Evolutionary conservation across 2,888 invertebrate species (phyloP).

Genomic region (Microctonus hyperodae): DNA sequence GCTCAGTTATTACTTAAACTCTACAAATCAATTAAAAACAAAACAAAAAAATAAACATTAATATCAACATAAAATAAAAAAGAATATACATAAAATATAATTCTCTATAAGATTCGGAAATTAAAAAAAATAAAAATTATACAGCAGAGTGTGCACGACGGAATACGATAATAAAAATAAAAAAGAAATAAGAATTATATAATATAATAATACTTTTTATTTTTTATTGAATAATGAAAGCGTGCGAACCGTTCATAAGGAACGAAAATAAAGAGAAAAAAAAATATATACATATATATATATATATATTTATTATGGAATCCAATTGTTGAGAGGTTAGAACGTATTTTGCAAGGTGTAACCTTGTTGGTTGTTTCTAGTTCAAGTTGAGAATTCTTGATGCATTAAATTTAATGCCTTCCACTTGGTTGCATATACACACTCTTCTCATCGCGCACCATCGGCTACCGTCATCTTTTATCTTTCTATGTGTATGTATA

Average conservation of each 20-base stretch:
- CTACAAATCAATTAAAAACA: too few species aligned
- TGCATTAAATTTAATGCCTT: constrained; percentile 35
- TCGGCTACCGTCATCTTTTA: constrained; percentile 16
- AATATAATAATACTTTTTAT: neutral
- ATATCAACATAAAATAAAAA: neutral
- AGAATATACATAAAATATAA: too few species aligned
- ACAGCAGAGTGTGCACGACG: too few species aligned
- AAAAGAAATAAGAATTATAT: too few species aligned
- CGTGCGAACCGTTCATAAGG: neutral
- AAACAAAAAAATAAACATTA: neutral
- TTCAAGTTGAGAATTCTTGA: constrained; percentile 43
- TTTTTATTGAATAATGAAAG: neutral
- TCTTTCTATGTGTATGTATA: too few species aligned
- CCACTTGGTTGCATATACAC: neutral
- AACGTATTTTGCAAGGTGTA: neutral
- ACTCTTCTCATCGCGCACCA: constrained; percentile 1
- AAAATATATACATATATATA: too few species aligned
- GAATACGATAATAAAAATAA: too few species aligned
- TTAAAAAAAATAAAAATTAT: too few species aligned
- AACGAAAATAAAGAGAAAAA: neutral
- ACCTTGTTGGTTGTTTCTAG: constrained; percentile 36
- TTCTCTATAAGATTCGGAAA: too few species aligned
- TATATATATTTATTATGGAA: neutral
- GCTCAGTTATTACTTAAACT: neutral
- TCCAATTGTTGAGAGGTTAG: neutral